Evolutionary conservation across 2,888 invertebrate genomes (phyloP).

Genomic region (Drosophila greeni): DNA sequence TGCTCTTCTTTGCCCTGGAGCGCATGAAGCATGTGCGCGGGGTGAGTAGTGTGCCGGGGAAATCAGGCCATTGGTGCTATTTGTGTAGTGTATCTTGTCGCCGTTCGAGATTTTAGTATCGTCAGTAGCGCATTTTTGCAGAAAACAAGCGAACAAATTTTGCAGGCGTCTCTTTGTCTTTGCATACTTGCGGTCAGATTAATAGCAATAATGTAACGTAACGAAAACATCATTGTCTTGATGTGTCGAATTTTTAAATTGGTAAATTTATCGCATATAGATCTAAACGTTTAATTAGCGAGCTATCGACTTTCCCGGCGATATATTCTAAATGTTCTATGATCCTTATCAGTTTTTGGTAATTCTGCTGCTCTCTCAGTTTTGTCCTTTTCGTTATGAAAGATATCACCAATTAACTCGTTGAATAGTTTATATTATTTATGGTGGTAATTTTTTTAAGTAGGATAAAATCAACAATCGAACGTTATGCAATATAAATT

Average conservation of each 20-base stretch:
- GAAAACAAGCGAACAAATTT: constrained; percentile 54
- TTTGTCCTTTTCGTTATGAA: background rate
- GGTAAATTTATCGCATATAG: no score
- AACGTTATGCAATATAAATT: background rate
- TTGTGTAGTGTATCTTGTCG: constrained; percentile 29
- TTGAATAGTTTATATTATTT: background rate
- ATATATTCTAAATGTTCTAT: no score
- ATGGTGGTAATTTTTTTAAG: no score
- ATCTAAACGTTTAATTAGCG: no score
- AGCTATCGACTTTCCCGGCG: no score
- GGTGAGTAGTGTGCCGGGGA: constrained; percentile 81
- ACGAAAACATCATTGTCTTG: no score
- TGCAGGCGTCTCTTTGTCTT: constrained; percentile 10
- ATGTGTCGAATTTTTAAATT: background rate
- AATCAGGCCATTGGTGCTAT: constrained; percentile 3
- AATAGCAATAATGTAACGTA: background rate
- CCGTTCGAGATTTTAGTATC: constrained; percentile 56
- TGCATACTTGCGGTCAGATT: constrained; percentile 1
- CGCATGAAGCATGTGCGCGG: constrained; percentile 89
- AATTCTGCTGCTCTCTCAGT: background rate
- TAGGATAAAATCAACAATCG: background rate
- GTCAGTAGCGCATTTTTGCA: constrained; percentile 14
- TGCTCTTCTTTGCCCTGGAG: constrained; percentile 88
- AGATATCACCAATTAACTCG: background rate
- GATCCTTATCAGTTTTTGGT: background rate